Evolutionary conservation across 1,140 invertebrate genomes (phyloP).

Genomic region (Bombus polaris): DNA sequence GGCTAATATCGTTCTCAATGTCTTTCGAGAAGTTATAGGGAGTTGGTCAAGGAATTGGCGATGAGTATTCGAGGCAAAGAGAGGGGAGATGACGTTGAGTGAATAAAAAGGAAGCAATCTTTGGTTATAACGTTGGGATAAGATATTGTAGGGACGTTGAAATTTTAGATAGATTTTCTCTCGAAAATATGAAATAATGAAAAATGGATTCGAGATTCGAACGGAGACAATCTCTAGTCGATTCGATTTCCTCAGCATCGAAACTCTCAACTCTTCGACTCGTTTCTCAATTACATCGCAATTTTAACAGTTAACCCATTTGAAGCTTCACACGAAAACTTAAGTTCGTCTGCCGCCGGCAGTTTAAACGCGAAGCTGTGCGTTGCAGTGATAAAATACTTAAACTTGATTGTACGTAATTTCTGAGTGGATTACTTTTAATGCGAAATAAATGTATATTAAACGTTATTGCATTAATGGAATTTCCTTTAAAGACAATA

Average conservation of each 20-base stretch:
- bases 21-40: constrained; percentile 1
- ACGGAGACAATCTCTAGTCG: neutral
- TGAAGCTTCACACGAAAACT: no score
- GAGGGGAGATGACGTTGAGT: neutral
- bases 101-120: neutral
- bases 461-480: no score
- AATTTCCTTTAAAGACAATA: no score
- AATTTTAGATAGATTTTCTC: neutral
- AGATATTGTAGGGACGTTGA: neutral
- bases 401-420: no score
- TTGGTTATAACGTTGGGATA: neutral
- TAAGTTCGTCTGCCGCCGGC: no score
- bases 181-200: no score
- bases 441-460: no score
- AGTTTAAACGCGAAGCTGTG: no score
- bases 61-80: no score
- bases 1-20: neutral
- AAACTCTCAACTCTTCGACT: neutral
- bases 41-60: neutral
- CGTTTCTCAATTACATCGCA: neutral
- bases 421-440: no score
- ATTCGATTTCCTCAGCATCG: neutral
- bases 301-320: no score
- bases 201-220: neutral
- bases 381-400: no score